Base-by-base conservation (phyloP, 2,113 vertebrate genomes). In the Campylomormyrus tamandua region DNA sequence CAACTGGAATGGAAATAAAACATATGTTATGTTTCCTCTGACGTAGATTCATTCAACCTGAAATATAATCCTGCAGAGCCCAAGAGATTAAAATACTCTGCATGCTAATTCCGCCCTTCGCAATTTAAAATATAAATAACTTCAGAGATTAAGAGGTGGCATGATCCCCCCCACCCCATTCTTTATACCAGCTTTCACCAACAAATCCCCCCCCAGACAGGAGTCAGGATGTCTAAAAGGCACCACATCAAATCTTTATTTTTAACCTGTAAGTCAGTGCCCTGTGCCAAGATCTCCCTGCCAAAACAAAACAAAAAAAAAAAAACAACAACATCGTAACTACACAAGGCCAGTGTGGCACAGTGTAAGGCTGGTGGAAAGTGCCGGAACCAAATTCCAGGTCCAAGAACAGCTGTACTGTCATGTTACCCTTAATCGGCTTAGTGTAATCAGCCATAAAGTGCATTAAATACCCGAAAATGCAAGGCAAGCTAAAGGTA, bases 121-220 rank as follows among this genome's bases (percentile, higher is more conserved):
- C 91, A 92, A 89, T 91, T 91, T 92, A 90, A 92, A 92, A 88
- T 91, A 93, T 91, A 90, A 90, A 92, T 91, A 70, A 92, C 90
- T 92, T 87, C 87, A 80, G 87, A 91, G 91, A 91, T 93, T 91
- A 92, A 27, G 87, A 89, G 90, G 90, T 92, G 89, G 91, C 90
- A 89, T 90, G 85, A 92, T 90, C 91, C 92, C 89, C 91, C 90
- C 80, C 90, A 88, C 58, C 91, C 83, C 90, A 89, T 50, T 58
- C 85, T 80, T 87, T 27, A 80, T 66, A 50, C 88, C 52, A 21
- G 24, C 53, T 85, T 83, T 89, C 92, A 88, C 80, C 84, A 70
- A 31, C 84, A 42, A 46, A 45, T 42, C 21, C 15, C 70, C 49
- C 15, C 74, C 88, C 1, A 9, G 53, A 7, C 27, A n/a, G 27